Conservation (phyloP, 1,140 invertebrate genomes). For the Halyomorpha halys region DNA sequence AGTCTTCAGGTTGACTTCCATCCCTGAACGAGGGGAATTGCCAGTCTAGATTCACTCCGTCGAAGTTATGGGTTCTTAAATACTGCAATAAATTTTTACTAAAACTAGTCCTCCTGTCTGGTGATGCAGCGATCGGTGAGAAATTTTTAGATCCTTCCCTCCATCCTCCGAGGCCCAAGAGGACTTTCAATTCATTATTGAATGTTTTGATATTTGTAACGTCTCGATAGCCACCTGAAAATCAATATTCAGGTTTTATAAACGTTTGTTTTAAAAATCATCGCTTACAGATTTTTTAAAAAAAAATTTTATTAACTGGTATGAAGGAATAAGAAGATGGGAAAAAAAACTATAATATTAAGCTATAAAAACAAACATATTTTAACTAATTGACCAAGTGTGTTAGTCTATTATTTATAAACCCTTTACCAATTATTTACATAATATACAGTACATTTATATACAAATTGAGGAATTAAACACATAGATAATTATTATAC, state of each 20-base stretch:
- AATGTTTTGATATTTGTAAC: slow-evolving; percentile 9
- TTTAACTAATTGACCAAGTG: too few species aligned
- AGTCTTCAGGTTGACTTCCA: slow-evolving; percentile 20
- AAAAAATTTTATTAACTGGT: too few species aligned
- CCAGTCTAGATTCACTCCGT: slow-evolving; percentile 84
- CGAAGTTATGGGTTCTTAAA: slow-evolving; percentile 67
- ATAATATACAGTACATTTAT: too few species aligned
- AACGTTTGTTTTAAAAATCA: too few species aligned
- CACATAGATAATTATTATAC: too few species aligned
- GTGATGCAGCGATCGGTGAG: slow-evolving; percentile 64
- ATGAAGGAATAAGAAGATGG: too few species aligned
- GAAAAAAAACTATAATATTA: too few species aligned
- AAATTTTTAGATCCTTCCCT: slow-evolving; percentile 80
- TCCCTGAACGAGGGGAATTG: slow-evolving; percentile 57
- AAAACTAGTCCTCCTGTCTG: slow-evolving; percentile 55
- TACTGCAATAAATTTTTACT: slow-evolving; percentile 62
- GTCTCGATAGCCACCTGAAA: slow-evolving; percentile 19
- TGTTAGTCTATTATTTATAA: too few species aligned
- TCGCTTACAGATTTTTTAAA: too few species aligned
- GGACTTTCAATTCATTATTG: slow-evolving; percentile 47
- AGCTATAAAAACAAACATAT: too few species aligned
- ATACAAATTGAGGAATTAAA: too few species aligned
- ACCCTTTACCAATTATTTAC: too few species aligned
- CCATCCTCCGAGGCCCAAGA: slow-evolving; percentile 76
- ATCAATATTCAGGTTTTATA: background rate